phyloP scores from a whole-genome alignment of 2,888 invertebrate genomes.

The Heliothis peltigera region DNA sequence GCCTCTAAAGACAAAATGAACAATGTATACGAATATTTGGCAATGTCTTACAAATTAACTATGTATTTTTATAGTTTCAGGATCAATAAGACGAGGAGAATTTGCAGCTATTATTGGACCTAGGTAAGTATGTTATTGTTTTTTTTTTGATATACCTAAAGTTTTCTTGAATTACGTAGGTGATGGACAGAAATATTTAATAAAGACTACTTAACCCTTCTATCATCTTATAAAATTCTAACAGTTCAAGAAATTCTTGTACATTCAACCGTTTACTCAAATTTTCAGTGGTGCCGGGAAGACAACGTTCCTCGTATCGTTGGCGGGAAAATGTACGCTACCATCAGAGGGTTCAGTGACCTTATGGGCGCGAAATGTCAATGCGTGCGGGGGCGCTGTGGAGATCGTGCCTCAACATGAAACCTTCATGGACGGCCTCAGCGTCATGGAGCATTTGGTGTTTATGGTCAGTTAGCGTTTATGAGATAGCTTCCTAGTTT shows the following conservation, averaged over 20 bases:
- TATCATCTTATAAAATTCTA: too few relatives aligned
- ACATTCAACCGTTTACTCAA: not conserved
- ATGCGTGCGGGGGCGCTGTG: constrained; percentile 77
- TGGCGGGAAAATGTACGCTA: constrained; percentile 88
- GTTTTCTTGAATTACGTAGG: too few relatives aligned
- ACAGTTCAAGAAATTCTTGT: not conserved
- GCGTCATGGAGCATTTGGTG: constrained; percentile 91
- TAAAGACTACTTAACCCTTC: too few relatives aligned
- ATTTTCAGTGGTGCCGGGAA: constrained; percentile 89
- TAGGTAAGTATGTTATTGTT: constrained; percentile 74
- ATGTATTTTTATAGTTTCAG: constrained; percentile 74
- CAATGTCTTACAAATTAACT: too few relatives aligned
- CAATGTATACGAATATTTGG: not conserved
- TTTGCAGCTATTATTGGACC: constrained; percentile 84
- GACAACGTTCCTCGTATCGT: constrained; percentile 88
- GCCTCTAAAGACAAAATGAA: not conserved
- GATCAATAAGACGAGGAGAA: constrained; percentile 77
- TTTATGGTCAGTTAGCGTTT: constrained; percentile 90
- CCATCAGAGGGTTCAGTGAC: constrained; percentile 81
- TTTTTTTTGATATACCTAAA: too few relatives aligned
- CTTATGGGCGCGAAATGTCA: constrained; percentile 84
- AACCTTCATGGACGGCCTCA: constrained; percentile 90
- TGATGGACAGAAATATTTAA: too few relatives aligned
- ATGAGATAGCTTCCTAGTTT: constrained; percentile 32
- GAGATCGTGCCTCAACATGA: constrained; percentile 92